Percentiles rank a stretch among this genome's conserved stretches.
phyloP scores from a whole-genome alignment of 2,797 vertebrate species.

The Adelosebastes latens region DNA sequence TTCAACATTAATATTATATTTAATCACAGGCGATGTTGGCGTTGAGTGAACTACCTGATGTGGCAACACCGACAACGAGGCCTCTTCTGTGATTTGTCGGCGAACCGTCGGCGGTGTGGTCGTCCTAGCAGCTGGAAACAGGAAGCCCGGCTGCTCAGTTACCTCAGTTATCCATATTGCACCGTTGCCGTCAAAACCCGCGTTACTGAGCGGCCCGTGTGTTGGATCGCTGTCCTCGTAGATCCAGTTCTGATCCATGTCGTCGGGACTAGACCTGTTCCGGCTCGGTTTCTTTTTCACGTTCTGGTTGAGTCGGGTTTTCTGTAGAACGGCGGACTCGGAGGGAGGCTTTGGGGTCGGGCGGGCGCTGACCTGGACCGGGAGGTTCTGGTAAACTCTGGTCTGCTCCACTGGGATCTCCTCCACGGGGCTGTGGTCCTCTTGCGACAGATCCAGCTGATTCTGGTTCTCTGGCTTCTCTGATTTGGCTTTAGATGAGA shows the following conservation, averaged over 20 bases:
- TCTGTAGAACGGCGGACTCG: slow-evolving; percentile 25
- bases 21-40: neutral
- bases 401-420: slow-evolving; percentile 76
- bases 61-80: slow-evolving; percentile 64
- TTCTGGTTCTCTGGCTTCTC: slow-evolving; percentile 56
- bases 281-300: slow-evolving; percentile 24
- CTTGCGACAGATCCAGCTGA: slow-evolving; percentile 43
- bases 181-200: slow-evolving; percentile 60
- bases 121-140: slow-evolving; percentile 68
- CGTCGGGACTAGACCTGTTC: neutral
- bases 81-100: slow-evolving; percentile 77
- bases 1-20: neutral
- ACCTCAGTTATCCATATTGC: slow-evolving; percentile 73
- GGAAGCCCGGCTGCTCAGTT: slow-evolving; percentile 77
- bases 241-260: slow-evolving; percentile 60
- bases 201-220: slow-evolving; percentile 25
- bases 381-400: slow-evolving; percentile 72
- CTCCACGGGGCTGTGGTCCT: slow-evolving; percentile 74
- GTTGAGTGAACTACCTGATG: slow-evolving; percentile 54
- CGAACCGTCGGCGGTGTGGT: slow-evolving; percentile 45
- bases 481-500: slow-evolving; percentile 14
- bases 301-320: slow-evolving; percentile 30
- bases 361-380: slow-evolving; percentile 3
- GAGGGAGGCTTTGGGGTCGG: slow-evolving; percentile 15
- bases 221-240: slow-evolving; percentile 44